Percentiles rank a stretch among this genome's conserved stretches.
phyloP scores from a whole-genome alignment of 2,113 vertebrate species.

The western clawed frog (Xenopus tropicalis) region DNA sequence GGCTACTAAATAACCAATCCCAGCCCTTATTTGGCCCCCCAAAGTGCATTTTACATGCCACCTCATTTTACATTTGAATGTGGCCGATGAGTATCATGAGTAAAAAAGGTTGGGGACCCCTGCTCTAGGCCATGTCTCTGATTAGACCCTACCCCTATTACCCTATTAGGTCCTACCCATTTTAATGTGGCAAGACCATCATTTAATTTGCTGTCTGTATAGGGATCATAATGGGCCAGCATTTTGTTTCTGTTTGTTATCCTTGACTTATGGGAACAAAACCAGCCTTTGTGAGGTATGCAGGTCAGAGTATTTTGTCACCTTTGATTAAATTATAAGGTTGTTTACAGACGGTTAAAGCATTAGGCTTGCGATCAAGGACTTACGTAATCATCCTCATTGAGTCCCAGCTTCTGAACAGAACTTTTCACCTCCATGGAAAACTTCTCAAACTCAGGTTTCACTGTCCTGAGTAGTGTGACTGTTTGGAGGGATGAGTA shows the following conservation, averaged over 20 bases:
- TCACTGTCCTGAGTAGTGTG: constrained; percentile 88
- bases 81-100: too few relatives aligned
- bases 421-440: constrained; percentile 87
- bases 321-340: constrained; percentile 50
- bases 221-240: not conserved
- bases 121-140: too few relatives aligned
- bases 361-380: constrained; percentile 46
- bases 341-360: constrained; percentile 48
- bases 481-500: constrained; percentile 86
- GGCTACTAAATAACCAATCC: too few relatives aligned
- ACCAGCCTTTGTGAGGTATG: constrained; percentile 42
- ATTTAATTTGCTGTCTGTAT: too few relatives aligned
- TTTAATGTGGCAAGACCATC: too few relatives aligned
- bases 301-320: constrained; percentile 42
- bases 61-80: too few relatives aligned
- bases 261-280: not conserved
- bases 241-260: not conserved
- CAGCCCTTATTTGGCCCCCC: too few relatives aligned
- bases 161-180: too few relatives aligned
- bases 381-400: constrained; percentile 87
- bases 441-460: constrained; percentile 95
- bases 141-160: too few relatives aligned
- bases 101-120: too few relatives aligned
- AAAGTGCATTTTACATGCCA: too few relatives aligned
- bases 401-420: constrained; percentile 70